phyloP scores from a whole-genome alignment of 2,797 vertebrate genomes.

The Phaenicophaeus curvirostris region DNA sequence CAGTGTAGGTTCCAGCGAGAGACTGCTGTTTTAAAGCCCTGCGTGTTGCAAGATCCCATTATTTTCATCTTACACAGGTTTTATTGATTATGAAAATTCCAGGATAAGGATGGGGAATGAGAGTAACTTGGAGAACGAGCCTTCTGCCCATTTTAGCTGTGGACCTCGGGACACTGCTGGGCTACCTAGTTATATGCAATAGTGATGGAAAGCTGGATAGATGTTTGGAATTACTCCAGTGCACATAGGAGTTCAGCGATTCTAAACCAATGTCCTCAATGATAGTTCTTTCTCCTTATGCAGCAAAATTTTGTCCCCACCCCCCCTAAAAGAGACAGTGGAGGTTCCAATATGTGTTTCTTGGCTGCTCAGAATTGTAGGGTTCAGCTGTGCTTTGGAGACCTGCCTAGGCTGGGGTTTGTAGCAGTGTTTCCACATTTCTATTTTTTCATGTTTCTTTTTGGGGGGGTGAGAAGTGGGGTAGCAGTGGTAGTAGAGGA shows the following conservation, averaged over 20 bases:
- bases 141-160: background rate
- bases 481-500: background rate
- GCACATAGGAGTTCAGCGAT: background rate
- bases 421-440: background rate
- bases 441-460: background rate
- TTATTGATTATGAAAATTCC: background rate
- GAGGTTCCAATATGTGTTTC: background rate
- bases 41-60: background rate
- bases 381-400: background rate
- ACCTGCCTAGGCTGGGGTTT: background rate
- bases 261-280: background rate
- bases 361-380: background rate
- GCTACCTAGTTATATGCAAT: background rate
- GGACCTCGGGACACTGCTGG: background rate
- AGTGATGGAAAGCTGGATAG: background rate
- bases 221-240: background rate
- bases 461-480: background rate
- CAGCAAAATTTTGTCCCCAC: background rate
- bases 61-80: background rate
- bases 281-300: background rate
- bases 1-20: fast-evolving
- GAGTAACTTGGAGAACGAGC: background rate
- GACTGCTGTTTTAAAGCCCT: background rate
- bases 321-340: background rate
- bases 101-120: background rate